Conservation (phyloP, 2,888 invertebrate genomes). For the Caenorhabditis zanzibari region DNA sequence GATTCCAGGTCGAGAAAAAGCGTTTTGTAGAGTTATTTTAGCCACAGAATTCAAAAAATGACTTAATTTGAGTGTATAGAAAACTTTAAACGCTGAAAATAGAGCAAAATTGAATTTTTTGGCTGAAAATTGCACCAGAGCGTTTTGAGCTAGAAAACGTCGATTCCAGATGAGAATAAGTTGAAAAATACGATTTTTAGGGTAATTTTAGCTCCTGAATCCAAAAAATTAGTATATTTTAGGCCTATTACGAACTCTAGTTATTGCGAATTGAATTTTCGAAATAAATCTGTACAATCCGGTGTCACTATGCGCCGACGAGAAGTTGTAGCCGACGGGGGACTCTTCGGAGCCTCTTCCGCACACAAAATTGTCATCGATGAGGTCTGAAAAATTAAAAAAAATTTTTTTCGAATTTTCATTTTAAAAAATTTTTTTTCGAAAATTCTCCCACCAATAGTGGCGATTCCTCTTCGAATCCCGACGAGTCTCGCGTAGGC, state of each 20-base stretch:
- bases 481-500: conserved; percentile 52
- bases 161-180: not conserved
- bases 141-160: not conserved
- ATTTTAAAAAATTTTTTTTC: conserved; percentile 1
- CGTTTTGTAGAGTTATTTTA: too few relatives aligned
- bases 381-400: conserved; percentile 47
- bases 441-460: conserved; percentile 40
- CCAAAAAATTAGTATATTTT: too few relatives aligned
- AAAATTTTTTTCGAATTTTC: not conserved
- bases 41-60: too few relatives aligned
- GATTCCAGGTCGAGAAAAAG: too few relatives aligned
- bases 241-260: conserved; percentile 39
- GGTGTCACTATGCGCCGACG: conserved; percentile 8
- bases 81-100: too few relatives aligned
- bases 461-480: conserved; percentile 38
- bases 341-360: conserved; percentile 54
- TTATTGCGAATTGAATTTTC: conserved; percentile 46
- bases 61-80: too few relatives aligned
- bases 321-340: conserved; percentile 47
- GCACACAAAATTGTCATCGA: conserved; percentile 50
- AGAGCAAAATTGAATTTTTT: not conserved
- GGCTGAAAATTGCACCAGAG: not conserved
- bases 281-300: conserved; percentile 49
- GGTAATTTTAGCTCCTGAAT: too few relatives aligned
- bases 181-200: conserved; percentile 4